Evolutionary conservation across 1,140 invertebrate genomes (phyloP), one percentile per base, ranked within the genome.

Genomic region (Tetranychus cinnabarinus): DNA sequence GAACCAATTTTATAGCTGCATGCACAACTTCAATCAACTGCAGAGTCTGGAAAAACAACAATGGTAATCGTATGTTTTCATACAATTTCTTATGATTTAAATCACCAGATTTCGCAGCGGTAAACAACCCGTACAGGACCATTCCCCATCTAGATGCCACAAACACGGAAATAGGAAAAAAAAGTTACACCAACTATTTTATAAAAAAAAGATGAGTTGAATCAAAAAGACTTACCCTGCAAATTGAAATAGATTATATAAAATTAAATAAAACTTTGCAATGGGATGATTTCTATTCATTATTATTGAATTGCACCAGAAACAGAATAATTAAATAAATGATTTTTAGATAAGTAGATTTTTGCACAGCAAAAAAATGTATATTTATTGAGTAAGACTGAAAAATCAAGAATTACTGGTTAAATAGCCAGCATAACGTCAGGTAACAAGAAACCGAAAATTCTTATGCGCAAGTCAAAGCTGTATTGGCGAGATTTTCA

Each of bases 11-110:
- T 54, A 67, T 31, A n/a, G 61, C 47, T 45, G 62, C 63, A 59
- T 67, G 67, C 31, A 65, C 8, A 23, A 67, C 67, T 65, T 67
- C 59, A 36, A 66, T 56, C 31, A 63, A 37, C 48, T 65, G 64
- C 13, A 65, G 23, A 2, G 64, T 64, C 35, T 65, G 64, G 37
- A 65, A 65, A 12, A 59, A 55, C 6, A 58, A 15, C 35, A 65
- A 31, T 6, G 50, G 31, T 15, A 42, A 33, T n/a, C 45, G 36
- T 34, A 55, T 34, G 13, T 58, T 13, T 13, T 56, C 33, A 58
- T 58, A 63, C 15, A 63, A n/a, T 54, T 56, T 37, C 12, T 23
- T 23, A 52, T 46, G 36, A 55, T 58, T 57, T 36, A 10, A 57
- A 34, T 36, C 37, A 23, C 8, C 15, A 7, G 52, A 45, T 12